phyloP scores from a whole-genome alignment of 2,888 invertebrate genomes.

The Thera obeliscata region DNA sequence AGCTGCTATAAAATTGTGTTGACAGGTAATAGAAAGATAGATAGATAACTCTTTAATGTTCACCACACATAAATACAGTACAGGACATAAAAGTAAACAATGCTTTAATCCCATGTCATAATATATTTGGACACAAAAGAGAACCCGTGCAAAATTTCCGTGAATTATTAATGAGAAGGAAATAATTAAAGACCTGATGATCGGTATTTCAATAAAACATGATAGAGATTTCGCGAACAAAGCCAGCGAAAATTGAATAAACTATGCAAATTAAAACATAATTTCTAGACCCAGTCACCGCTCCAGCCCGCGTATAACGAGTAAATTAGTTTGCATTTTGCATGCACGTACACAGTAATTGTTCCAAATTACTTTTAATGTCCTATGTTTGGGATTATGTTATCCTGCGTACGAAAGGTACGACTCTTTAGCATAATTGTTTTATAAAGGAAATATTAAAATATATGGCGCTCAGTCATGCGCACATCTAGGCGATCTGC shows the following conservation, averaged over 20 bases:
- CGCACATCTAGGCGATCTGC: too few species aligned
- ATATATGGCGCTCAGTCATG: background rate
- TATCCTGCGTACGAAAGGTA: conserved; percentile 21
- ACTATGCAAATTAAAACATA: conserved; percentile 28
- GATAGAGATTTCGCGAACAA: conserved; percentile 11
- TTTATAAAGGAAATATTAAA: conserved; percentile 20
- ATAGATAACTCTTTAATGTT: too few species aligned
- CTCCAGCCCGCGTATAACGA: conserved; percentile 10
- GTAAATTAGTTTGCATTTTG: conserved; percentile 25
- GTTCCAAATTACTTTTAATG: conserved; percentile 28
- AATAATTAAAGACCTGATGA: background rate
- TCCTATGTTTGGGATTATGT: conserved; percentile 23
- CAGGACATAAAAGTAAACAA: too few species aligned
- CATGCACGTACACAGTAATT: conserved; percentile 23
- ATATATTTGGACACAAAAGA: too few species aligned
- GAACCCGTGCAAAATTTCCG: too few species aligned
- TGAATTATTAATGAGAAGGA: background rate
- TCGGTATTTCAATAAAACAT: background rate
- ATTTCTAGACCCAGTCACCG: conserved; percentile 20
- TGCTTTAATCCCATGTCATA: too few species aligned
- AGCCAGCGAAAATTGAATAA: conserved; percentile 17
- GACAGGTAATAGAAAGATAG: too few species aligned
- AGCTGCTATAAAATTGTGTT: too few species aligned
- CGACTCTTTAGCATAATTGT: conserved; percentile 19
- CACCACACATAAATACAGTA: too few species aligned